A percentile compares a stretch with the other conserved stretches of the same genome.
These are phyloP conservation scores for Tragelaphus imberbis DNA, from an alignment of 2,113 vertebrate species.

Conservation along the genomic window DNA sequence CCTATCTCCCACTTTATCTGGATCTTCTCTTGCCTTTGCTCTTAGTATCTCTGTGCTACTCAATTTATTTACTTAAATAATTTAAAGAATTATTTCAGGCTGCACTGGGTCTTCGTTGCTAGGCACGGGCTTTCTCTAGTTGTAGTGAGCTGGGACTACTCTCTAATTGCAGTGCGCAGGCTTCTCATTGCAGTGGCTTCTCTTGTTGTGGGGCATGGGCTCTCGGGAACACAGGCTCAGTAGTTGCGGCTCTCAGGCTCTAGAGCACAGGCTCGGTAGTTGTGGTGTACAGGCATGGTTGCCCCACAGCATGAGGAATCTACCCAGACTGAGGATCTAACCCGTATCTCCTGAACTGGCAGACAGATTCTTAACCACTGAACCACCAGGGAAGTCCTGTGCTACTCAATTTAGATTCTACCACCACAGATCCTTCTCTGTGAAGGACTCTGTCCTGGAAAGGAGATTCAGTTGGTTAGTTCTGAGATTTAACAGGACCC, in stretches of 20 bases:
- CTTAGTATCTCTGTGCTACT: background rate
- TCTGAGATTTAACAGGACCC: background rate
- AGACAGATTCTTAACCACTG: background rate
- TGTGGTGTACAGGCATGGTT: background rate
- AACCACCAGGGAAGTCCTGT: background rate
- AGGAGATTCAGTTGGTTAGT: background rate
- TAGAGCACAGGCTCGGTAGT: background rate
- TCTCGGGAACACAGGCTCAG: background rate
- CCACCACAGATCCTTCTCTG: background rate
- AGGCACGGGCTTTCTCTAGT: background rate
- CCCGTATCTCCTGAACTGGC: background rate
- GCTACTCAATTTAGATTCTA: background rate
- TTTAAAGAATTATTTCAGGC: background rate
- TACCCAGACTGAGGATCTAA: background rate
- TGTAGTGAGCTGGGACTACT: background rate
- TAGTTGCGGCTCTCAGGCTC: background rate
- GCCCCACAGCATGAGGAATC: background rate
- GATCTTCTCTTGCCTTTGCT: background rate
- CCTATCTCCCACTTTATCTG: background rate
- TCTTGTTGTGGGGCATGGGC: background rate
- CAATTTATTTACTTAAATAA: background rate
- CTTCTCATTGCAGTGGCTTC: background rate
- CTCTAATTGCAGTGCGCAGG: background rate
- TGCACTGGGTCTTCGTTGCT: background rate
- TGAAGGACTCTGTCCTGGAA: background rate